Percentiles rank a stretch among this genome's conserved stretches.
Evolutionary conservation across 2,888 invertebrate genomes (phyloP).

Genomic region (Archips crataeganus): DNA sequence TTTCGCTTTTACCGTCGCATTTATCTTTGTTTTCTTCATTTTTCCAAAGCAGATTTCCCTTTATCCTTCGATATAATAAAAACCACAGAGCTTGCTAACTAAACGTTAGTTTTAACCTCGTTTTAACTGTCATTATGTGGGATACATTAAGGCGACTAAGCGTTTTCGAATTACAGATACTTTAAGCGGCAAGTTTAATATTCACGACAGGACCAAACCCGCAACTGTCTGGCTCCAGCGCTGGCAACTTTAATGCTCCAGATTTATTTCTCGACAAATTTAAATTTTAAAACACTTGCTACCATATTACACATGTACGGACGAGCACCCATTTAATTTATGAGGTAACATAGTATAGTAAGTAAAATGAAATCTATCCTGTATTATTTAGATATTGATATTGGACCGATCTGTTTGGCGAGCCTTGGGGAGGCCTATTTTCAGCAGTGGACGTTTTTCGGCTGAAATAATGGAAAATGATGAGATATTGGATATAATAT

Average conservation of each 20-base stretch:
- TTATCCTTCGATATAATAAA: not conserved
- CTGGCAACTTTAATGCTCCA: slow-evolving; percentile 11
- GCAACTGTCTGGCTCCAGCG: slow-evolving; percentile 41
- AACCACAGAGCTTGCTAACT: not conserved
- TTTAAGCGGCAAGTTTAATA: slow-evolving; percentile 78
- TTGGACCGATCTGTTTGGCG: too few species aligned
- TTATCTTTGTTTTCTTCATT: not conserved
- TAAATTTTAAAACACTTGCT: slow-evolving; percentile 1
- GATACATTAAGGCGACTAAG: slow-evolving; percentile 58
- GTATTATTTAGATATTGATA: too few species aligned
- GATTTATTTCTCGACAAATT: not conserved
- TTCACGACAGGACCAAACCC: slow-evolving; percentile 65
- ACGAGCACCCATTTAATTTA: not conserved
- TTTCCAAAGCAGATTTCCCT: not conserved
- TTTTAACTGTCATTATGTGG: not conserved
- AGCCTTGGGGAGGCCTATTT: too few species aligned
- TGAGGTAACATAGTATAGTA: not conserved
- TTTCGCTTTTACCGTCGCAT: not conserved
- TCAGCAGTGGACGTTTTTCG: too few species aligned
- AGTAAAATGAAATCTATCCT: too few species aligned
- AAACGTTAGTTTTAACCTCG: not conserved
- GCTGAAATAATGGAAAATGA: too few species aligned
- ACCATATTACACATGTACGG: not conserved
- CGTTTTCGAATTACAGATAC: slow-evolving; percentile 70
- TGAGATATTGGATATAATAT: too few species aligned